Base-by-base conservation (phyloP, 2,113 vertebrate genomes). In the Platichthys flesus region DNA sequence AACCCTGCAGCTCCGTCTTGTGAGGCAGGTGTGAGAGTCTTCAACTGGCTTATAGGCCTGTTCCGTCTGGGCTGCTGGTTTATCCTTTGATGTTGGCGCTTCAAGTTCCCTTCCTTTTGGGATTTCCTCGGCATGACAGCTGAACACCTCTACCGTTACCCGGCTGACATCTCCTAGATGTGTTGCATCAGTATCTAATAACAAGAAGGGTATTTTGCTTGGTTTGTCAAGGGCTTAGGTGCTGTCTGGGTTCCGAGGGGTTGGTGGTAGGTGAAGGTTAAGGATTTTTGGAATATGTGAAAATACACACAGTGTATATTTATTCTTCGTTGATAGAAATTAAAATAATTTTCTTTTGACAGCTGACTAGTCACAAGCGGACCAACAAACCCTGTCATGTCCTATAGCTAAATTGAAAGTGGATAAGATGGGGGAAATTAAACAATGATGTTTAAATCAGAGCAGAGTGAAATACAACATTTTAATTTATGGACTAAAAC, bases 121-220 rank as follows among this genome's bases (percentile, higher is more conserved):
- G 12, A 31, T 45, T 70, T 70, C 59, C 57, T 35, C 10, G 26
- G 24, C 20, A 20, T 26, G 54, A 57, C 35, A 57, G 37, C 54
- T 57, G n/a, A 42, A 26, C 52, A 69, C 35, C 66, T 55, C 51
- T 47, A 52, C 64, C 8, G 18, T 21, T 67, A 47, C 47, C 26
- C 64, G 5, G 13, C 28, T 56, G 28, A 31, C 9, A 21, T 56
- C n/a, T 56, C 52, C 21, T 16, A 24, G 31, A 14, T 56, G 51
- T 54, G 51, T 55, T n/a, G 12, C n/a, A 55, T 54, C 65, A 67
- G 26, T 67, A 54, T 31, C 49, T 54, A 8, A 66, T 51, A 66
- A 66, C 63, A 31, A 66, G 59, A 18, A 35, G 2, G 28, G 26
- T 2, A 18, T 37, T 61, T 59, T 59, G 57, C 28, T 37, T 4